phyloP scores from a whole-genome alignment of 2,797 vertebrate genomes.

The Phaenicophaeus curvirostris region DNA sequence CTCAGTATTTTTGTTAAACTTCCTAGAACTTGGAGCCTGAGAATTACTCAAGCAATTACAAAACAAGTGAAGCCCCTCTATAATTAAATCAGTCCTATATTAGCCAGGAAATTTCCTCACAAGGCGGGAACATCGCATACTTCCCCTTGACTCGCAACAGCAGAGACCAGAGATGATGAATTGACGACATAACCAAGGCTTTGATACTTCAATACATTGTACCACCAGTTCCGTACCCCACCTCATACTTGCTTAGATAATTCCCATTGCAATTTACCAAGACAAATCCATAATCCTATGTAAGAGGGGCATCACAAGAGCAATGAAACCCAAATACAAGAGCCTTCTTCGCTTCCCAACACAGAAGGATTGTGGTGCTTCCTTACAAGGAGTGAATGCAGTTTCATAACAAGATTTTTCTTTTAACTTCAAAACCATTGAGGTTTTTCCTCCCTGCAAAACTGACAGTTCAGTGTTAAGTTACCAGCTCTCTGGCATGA shows the following conservation, averaged over 20 bases:
- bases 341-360: not conserved
- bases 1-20: not conserved
- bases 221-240: not conserved
- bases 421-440: not conserved
- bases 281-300: not conserved
- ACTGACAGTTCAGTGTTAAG: not conserved
- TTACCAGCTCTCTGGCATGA: not conserved
- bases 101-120: not conserved
- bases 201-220: not conserved
- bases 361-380: not conserved
- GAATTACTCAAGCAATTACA: not conserved
- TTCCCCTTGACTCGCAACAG: not conserved
- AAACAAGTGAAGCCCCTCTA: not conserved
- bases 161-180: not conserved
- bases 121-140: not conserved
- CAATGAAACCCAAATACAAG: not conserved
- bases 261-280: conserved; percentile 21
- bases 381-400: not conserved
- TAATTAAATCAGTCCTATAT: not conserved
- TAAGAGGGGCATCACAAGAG: not conserved
- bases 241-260: not conserved
- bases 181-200: not conserved
- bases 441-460: not conserved
- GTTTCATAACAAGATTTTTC: not conserved
- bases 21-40: not conserved